Conservation (phyloP, 2,797 vertebrate species). For the Falco rusticolus region DNA sequence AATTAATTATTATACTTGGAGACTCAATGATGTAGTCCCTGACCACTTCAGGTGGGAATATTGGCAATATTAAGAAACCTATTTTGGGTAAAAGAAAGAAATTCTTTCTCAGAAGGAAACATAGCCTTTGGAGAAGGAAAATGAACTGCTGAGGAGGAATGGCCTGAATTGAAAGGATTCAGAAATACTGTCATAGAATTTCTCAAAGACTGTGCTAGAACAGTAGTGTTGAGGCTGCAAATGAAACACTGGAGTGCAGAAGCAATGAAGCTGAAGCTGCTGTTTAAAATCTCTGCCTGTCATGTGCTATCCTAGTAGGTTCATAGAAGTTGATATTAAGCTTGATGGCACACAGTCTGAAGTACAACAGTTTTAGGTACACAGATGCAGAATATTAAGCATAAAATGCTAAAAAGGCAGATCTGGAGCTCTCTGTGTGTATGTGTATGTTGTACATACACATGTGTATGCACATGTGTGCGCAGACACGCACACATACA, state of each 20-base stretch:
- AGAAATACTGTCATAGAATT: background rate
- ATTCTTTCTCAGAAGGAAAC: background rate
- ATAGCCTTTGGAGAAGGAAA: background rate
- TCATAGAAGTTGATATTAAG: background rate
- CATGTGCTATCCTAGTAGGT: background rate
- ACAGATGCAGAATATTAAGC: fast-evolving
- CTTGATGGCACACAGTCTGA: background rate
- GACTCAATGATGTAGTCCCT: background rate
- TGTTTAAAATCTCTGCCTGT: background rate
- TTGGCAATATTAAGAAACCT: background rate
- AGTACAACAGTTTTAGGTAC: background rate
- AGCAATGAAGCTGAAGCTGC: background rate
- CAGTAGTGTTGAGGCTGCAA: background rate
- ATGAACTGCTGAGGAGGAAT: background rate
- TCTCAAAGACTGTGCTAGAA: background rate
- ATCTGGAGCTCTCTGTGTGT: background rate
- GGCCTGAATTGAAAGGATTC: background rate
- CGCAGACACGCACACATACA: fast-evolving
- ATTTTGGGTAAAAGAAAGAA: background rate
- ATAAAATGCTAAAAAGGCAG: background rate
- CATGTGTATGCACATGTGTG: fast-evolving
- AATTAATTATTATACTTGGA: slow-evolving; percentile 23
- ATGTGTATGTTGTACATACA: no score
- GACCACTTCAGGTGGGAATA: background rate
- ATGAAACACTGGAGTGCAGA: background rate